Base-by-base conservation (phyloP, 2,888 invertebrate species). In the Drosophila pegasa region DNA sequence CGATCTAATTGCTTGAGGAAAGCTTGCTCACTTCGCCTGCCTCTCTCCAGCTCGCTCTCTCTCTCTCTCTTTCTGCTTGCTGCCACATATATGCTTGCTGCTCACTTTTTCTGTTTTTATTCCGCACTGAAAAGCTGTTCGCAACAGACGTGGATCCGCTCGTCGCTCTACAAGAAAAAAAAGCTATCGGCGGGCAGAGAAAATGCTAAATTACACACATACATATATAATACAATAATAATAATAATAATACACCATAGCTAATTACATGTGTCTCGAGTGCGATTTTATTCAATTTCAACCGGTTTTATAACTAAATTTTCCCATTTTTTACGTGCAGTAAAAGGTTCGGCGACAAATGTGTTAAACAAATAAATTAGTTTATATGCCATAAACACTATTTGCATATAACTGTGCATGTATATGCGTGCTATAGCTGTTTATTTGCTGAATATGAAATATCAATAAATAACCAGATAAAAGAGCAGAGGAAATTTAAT, bases 31-130 rank as follows among this genome's bases (percentile, higher is more conserved):
- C 12, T 7, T 20, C 12, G 22, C 1, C 3, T 45, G 16, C 25
- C 10, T n/a, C 45, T 45, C 27, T 31, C 20, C 29, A n/a, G n/a
- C n/a, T n/a, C n/a, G n/a, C 6, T 35, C 5, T 14, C 14, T 5
- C 31, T 3, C 2, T 8, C 9, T 16, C 31, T 45, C 52, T 58
- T 31, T 31, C 20, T 12, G n/a, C 41, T 41, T 57, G 54, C 57
- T 61, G 57, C 41, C 70, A 69, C 31, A 45, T 3, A 47, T n/a
- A 45, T 16, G 16, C 14, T 20, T 43, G 20, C 54, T 48, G 38
- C 31, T 62, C 38, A 38, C 27, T 40, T 55, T 51, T 58, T 63
- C 61, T 76, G 63, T 71, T 76, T 71, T 76, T 76, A 76, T 76
- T 76, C 51, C 51, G 8, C 55, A 51, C 38, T 27, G 7, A 64